phyloP scores from a whole-genome alignment of 1,140 invertebrate species.

The Telenomus remus region DNA sequence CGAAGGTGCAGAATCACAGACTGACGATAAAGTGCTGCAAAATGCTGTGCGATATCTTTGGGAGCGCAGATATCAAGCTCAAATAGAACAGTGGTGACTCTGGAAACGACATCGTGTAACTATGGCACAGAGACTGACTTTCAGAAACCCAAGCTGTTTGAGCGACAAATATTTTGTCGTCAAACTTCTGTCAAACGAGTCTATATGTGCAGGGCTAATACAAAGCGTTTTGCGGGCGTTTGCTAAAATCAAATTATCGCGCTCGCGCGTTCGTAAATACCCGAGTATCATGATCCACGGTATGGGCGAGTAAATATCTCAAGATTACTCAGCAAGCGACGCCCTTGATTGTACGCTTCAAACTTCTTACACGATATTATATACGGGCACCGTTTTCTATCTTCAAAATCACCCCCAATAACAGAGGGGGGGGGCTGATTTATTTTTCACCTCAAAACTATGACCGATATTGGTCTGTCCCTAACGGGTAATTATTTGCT shows the following conservation, averaged over 20 bases:
- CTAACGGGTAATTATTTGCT: conserved; percentile 51
- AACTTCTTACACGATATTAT: conserved; percentile 45
- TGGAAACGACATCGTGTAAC: conserved; percentile 59
- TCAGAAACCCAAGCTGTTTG: conserved; percentile 73
- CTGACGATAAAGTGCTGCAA: conserved; percentile 25
- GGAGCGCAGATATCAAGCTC: conserved; percentile 35
- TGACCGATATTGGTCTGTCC: conserved; percentile 45
- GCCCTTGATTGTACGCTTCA: conserved; percentile 54
- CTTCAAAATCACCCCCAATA: conserved; percentile 15
- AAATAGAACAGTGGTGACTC: conserved; percentile 57
- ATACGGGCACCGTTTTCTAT: neutral
- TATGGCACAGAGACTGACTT: conserved; percentile 65
- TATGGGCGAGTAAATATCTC: conserved; percentile 56
- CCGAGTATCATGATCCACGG: conserved; percentile 56
- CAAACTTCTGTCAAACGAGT: conserved; percentile 75
- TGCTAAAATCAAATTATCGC: conserved; percentile 74
- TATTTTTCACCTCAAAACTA: conserved; percentile 38
- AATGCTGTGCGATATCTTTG: conserved; percentile 38
- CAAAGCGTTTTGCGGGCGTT: conserved; percentile 74
- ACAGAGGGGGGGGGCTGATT: neutral
- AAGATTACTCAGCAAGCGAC: conserved; percentile 58
- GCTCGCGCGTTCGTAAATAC: conserved; percentile 58
- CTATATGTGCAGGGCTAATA: conserved; percentile 76
- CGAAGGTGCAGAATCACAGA: neutral
- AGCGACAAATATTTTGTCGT: conserved; percentile 77